These are phyloP conservation scores for Platyscapa corneri DNA, from an alignment of 1,140 invertebrate genomes.

Conservation along the genomic window DNA sequence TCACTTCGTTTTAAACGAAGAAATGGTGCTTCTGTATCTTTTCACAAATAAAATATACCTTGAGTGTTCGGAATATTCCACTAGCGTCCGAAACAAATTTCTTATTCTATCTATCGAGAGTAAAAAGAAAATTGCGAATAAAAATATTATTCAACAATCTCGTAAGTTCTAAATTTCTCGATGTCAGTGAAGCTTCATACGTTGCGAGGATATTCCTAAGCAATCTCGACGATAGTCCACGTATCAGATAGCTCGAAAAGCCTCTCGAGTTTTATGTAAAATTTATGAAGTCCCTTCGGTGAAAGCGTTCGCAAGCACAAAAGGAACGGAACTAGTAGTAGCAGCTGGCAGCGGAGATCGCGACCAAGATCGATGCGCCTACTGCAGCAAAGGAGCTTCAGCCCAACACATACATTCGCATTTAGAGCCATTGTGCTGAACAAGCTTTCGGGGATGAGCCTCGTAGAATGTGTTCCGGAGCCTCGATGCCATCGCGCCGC, in stretches of 20 bases:
- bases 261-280: slow-evolving; percentile 15
- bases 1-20: no score
- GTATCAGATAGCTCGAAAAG: neutral
- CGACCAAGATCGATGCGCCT: neutral
- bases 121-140: neutral
- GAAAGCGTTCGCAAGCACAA: neutral
- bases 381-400: neutral
- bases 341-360: neutral
- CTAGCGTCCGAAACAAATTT: neutral
- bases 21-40: no score
- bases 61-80: no score
- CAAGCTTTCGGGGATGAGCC: neutral
- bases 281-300: slow-evolving; percentile 27
- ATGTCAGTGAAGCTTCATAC: neutral
- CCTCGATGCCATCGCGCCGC: no score
- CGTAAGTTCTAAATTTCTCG: neutral
- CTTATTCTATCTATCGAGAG: neutral
- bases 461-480: neutral
- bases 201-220: neutral
- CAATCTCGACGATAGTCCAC: neutral
- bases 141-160: neutral
- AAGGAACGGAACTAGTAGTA: neutral
- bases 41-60: no score
- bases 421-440: neutral
- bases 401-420: neutral